These are phyloP conservation scores for Premnoplex brunnescens DNA, from an alignment of 2,797 vertebrate genomes.

Conservation along the genomic window DNA sequence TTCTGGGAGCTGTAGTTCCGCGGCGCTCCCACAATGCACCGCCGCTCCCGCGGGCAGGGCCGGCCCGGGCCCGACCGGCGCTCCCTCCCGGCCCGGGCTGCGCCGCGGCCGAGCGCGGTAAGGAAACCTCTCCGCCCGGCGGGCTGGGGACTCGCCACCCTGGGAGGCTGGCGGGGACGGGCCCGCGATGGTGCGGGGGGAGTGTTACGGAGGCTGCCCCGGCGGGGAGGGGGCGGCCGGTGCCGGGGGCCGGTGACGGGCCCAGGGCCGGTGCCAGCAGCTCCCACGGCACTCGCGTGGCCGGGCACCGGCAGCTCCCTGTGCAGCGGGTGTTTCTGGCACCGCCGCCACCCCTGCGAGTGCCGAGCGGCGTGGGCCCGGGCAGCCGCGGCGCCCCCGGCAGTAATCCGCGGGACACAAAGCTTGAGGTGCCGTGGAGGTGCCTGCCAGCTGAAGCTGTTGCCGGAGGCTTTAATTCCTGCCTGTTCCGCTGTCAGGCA, in stretches of 20 bases:
- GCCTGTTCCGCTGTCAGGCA: background rate
- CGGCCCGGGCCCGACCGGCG: background rate
- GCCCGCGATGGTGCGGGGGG: too few species aligned
- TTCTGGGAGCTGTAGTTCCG: background rate
- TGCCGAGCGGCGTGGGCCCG: too few species aligned
- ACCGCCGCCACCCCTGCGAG: too few species aligned
- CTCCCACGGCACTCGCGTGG: background rate
- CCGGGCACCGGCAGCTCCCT: background rate
- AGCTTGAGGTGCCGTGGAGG: too few species aligned
- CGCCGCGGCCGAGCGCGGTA: background rate
- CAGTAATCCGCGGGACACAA: background rate
- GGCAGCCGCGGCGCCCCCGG: fast-evolving
- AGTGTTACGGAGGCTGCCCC: too few species aligned
- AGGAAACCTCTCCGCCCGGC: background rate
- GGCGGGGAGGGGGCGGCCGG: background rate
- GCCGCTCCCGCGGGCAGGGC: background rate
- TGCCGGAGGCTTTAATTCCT: background rate
- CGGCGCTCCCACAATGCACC: background rate
- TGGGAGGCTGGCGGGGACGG: background rate
- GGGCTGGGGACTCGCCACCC: background rate
- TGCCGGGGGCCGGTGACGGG: background rate
- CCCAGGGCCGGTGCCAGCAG: background rate
- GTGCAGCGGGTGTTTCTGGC: too few species aligned
- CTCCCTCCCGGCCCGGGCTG: too few species aligned
- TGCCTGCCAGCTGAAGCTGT: background rate